Conservation (phyloP, 1,140 invertebrate species). For the Heterodera schachtii region DNA sequence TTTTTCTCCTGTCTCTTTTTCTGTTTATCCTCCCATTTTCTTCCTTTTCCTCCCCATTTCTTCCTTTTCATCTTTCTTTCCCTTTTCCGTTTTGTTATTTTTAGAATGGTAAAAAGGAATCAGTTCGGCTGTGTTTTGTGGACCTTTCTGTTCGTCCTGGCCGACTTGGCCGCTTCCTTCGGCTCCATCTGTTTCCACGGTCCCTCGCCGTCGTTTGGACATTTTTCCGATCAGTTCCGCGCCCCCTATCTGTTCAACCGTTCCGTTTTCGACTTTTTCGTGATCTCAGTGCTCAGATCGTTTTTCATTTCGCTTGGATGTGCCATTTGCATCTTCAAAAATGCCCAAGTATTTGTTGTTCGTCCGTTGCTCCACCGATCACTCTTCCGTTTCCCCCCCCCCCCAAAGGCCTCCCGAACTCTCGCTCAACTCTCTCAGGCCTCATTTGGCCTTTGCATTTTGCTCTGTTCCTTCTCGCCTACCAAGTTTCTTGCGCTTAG, state of each 20-base stretch:
- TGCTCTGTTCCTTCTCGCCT: slow-evolving; percentile 47
- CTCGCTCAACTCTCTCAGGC: slow-evolving; percentile 29
- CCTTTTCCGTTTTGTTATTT: slow-evolving; percentile 12
- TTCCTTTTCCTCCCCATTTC: background rate
- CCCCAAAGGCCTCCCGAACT: slow-evolving; percentile 12
- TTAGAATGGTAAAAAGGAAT: slow-evolving; percentile 21
- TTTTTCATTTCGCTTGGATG: slow-evolving; percentile 32
- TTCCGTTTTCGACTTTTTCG: slow-evolving; percentile 44
- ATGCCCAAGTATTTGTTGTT: background rate
- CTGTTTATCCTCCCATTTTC: too few species aligned
- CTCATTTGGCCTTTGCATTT: slow-evolving; percentile 40
- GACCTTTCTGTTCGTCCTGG: slow-evolving; percentile 16
- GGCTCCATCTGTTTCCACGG: slow-evolving; percentile 36
- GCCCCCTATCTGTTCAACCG: slow-evolving; percentile 31
- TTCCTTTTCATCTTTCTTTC: background rate
- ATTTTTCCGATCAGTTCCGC: slow-evolving; percentile 38
- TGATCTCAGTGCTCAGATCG: slow-evolving; percentile 31
- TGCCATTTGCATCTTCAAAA: slow-evolving; percentile 26
- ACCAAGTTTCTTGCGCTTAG: slow-evolving; percentile 50
- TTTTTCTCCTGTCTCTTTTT: too few species aligned
- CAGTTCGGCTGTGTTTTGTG: slow-evolving; percentile 10
- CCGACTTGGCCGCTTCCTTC: slow-evolving; percentile 28
- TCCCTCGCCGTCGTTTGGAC: background rate
- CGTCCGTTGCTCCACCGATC: background rate
- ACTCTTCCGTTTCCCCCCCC: background rate